Conservation (phyloP, 2,797 vertebrate species). For the Centroberyx gerrardi region DNA sequence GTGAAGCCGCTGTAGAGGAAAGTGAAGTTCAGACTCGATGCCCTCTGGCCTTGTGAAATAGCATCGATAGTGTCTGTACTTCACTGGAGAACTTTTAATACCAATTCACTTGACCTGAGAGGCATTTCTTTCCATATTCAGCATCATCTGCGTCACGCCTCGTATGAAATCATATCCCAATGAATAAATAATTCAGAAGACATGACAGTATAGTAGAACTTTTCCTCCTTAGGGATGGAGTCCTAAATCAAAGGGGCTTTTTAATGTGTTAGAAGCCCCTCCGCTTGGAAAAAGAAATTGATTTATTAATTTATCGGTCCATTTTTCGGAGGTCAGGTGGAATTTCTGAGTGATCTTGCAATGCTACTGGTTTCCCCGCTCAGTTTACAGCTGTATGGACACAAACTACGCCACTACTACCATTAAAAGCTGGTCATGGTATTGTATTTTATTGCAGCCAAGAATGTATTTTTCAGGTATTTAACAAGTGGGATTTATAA, state of each 20-base stretch:
- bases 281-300: no score
- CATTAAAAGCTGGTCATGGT: no score
- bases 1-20: neutral
- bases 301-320: no score
- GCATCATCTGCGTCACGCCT: neutral
- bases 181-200: constrained; percentile 6
- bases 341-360: no score
- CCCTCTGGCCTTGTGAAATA: neutral
- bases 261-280: no score
- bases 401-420: no score
- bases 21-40: constrained; percentile 12
- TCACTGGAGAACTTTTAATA: constrained; percentile 25
- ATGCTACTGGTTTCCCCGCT: no score
- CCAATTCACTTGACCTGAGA: constrained; percentile 22
- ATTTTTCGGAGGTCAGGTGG: no score
- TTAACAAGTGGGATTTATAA: no score
- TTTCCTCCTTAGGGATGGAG: neutral
- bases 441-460: no score
- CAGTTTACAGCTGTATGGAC: no score
- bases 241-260: neutral
- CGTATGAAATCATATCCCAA: neutral
- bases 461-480: no score
- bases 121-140: neutral
- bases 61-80: neutral
- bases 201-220: neutral